A percentile compares a stretch with the other conserved stretches of the same genome.
phyloP scores from a whole-genome alignment of 2,797 vertebrate species.

The Acanthornis magna region DNA sequence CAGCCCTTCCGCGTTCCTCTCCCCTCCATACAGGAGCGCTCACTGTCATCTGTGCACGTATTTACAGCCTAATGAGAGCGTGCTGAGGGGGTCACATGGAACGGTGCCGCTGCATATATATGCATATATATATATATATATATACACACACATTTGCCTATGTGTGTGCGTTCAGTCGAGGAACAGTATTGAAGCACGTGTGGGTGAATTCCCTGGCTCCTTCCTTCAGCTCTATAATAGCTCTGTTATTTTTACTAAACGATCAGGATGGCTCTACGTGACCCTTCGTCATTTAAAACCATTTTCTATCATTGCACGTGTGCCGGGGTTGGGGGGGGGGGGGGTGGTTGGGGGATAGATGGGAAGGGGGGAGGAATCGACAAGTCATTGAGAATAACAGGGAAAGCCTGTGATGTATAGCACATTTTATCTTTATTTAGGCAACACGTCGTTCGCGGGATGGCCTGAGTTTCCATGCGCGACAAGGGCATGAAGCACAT shows the following conservation, averaged over 20 bases:
- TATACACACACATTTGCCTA: fast-evolving
- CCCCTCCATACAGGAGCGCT: not conserved
- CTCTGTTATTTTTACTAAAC: conserved; percentile 76
- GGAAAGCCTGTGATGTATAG: conserved; percentile 36
- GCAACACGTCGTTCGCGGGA: not conserved
- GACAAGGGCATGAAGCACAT: conserved; percentile 22
- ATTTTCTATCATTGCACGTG: conserved; percentile 67
- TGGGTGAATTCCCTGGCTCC: conserved; percentile 35
- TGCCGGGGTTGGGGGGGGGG: not conserved
- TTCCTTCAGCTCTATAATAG: conserved; percentile 68
- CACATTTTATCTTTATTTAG: conserved; percentile 49
- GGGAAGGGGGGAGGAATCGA: not conserved
- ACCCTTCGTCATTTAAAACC: conserved; percentile 68
- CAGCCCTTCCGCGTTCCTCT: not conserved
- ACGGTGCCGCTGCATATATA: fast-evolving
- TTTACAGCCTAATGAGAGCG: conserved; percentile 44
- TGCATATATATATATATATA: fast-evolving
- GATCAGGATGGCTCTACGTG: conserved; percentile 72
- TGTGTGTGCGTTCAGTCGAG: not conserved
- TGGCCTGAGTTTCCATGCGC: not conserved
- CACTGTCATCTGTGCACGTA: not conserved
- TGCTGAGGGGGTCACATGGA: not conserved
- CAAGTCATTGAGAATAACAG: conserved; percentile 1
- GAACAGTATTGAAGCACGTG: not conserved
- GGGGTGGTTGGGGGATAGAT: no score